These are phyloP conservation scores for Plagodis pulveraria DNA, from an alignment of 2,888 invertebrate genomes.

Conservation along the genomic window DNA sequence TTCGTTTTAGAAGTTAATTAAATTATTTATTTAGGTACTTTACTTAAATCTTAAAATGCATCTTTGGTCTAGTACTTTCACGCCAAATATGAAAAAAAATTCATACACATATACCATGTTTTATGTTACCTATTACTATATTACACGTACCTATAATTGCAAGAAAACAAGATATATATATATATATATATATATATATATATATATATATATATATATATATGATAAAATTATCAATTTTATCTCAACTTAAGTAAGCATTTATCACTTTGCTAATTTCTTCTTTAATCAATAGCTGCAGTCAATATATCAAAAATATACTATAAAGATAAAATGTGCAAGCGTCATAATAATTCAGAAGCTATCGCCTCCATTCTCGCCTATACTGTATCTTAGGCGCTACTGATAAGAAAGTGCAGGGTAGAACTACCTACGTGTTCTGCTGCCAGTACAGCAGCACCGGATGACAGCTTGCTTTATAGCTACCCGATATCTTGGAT, in stretches of 20 bases:
- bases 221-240: no score
- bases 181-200: no score
- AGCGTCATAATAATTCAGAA: conserved; percentile 23
- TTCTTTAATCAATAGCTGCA: neutral
- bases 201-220: no score
- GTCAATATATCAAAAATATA: conserved; percentile 1
- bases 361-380: conserved; percentile 26
- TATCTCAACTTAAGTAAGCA: neutral
- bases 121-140: no score
- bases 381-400: conserved; percentile 33
- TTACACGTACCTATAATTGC: no score
- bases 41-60: no score
- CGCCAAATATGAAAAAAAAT: no score
- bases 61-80: no score
- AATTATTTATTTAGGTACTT: no score
- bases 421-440: conserved; percentile 24
- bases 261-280: neutral
- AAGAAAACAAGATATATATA: no score
- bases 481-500: conserved; percentile 68
- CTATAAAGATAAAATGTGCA: conserved; percentile 1
- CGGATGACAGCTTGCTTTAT: conserved; percentile 71
- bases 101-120: no score
- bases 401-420: conserved; percentile 31
- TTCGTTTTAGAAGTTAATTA: no score
- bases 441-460: conserved; percentile 41